Conservation (phyloP, 2,888 invertebrate species). For the Acrobasis suavella region DNA sequence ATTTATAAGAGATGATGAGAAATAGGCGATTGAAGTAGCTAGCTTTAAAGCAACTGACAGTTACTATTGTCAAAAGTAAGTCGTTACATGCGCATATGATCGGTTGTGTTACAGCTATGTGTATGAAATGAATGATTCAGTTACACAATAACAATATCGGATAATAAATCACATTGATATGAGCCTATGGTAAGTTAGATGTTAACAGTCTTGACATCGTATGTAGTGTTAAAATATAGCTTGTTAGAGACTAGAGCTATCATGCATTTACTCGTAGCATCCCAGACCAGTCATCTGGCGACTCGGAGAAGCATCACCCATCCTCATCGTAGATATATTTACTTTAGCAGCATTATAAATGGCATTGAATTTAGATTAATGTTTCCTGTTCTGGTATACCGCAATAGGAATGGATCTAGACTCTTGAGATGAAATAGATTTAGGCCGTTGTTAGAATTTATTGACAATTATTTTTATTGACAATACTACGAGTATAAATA, state of each 20-base stretch:
- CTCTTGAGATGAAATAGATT: constrained; percentile 18
- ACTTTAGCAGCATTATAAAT: constrained; percentile 58
- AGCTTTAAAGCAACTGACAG: constrained; percentile 8
- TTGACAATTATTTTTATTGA: not conserved
- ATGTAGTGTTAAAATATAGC: constrained; percentile 70
- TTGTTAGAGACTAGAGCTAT: constrained; percentile 75
- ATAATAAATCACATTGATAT: constrained; percentile 69
- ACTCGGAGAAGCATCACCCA: constrained; percentile 59
- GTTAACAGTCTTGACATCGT: constrained; percentile 59
- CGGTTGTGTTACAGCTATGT: constrained; percentile 61
- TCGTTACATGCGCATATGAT: constrained; percentile 33
- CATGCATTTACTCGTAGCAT: constrained; percentile 65
- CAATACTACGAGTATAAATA: not conserved
- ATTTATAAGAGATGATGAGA: not conserved
- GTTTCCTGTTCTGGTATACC: constrained; percentile 47
- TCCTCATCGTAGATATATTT: constrained; percentile 68
- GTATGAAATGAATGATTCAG: constrained; percentile 55
- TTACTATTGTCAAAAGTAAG: constrained; percentile 16
- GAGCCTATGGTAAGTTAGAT: constrained; percentile 76
- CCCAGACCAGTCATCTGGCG: constrained; percentile 60
- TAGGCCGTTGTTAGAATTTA: constrained; percentile 16
- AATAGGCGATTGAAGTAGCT: not conserved
- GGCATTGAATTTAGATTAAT: constrained; percentile 58
- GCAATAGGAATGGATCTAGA: constrained; percentile 23
- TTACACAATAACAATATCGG: constrained; percentile 57